Percentiles rank a stretch among this genome's conserved stretches.
phyloP scores from a whole-genome alignment of 2,888 invertebrate genomes.

The Ptychoptera contaminata region DNA sequence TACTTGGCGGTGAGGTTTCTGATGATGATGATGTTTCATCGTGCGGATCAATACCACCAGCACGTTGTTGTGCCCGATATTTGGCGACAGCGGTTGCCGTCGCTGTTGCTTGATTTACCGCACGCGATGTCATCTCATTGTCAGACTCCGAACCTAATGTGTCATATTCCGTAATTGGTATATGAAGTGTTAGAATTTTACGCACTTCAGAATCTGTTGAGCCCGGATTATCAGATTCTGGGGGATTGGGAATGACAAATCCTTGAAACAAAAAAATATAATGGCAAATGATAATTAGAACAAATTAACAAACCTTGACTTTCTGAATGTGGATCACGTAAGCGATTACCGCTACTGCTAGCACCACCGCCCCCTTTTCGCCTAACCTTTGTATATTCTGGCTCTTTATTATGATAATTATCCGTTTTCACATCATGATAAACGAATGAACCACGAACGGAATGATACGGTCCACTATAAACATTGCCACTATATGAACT shows the following conservation, averaged over 20 bases:
- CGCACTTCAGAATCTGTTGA: constrained; percentile 89
- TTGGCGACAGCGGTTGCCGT: constrained; percentile 15
- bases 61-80: constrained; percentile 30
- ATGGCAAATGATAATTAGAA: background rate
- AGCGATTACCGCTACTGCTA: constrained; percentile 61
- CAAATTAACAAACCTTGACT: constrained; percentile 50
- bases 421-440: constrained; percentile 72
- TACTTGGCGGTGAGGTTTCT: constrained; percentile 55
- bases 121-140: constrained; percentile 61
- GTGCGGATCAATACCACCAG: constrained; percentile 37
- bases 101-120: constrained; percentile 20
- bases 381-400: constrained; percentile 67
- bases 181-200: constrained; percentile 83
- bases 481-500: constrained; percentile 82
- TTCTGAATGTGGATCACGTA: constrained; percentile 67
- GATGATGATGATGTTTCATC: constrained; percentile 68
- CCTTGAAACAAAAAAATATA: background rate
- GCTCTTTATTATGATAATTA: constrained; percentile 51
- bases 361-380: constrained; percentile 70
- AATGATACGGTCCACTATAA: constrained; percentile 74
- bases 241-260: background rate
- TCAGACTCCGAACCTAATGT: constrained; percentile 63
- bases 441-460: constrained; percentile 72
- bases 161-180: constrained; percentile 88
- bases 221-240: constrained; percentile 88